Conservation (phyloP, 2,888 invertebrate genomes). For the Clunio marinus region DNA sequence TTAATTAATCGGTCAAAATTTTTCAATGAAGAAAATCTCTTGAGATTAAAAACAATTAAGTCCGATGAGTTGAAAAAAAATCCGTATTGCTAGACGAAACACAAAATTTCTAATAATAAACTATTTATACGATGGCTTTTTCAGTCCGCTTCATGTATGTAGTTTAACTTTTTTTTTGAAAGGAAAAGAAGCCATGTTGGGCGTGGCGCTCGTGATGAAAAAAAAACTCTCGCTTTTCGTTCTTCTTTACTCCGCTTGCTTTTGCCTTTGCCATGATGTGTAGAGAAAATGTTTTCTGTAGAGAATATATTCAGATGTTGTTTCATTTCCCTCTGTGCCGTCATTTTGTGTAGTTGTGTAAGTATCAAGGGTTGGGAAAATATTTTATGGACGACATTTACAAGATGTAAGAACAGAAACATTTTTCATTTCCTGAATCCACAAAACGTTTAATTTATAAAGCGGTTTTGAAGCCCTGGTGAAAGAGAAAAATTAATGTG, state of each 20-base stretch:
- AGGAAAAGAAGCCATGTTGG: slow-evolving; percentile 32
- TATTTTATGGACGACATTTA: not conserved
- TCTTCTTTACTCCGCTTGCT: not conserved
- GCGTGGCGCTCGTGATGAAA: slow-evolving; percentile 22
- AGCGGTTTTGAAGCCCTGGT: slow-evolving; percentile 4
- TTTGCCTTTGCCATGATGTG: not conserved
- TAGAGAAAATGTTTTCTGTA: not conserved
- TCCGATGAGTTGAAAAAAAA: not conserved
- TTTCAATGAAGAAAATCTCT: not conserved
- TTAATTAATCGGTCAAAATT: not conserved
- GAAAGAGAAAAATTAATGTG: not conserved
- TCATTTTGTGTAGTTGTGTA: not conserved
- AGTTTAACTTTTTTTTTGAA: not conserved
- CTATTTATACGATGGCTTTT: too few species aligned
- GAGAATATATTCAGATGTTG: not conserved
- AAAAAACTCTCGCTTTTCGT: not conserved
- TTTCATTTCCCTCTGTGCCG: not conserved
- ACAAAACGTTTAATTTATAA: too few species aligned
- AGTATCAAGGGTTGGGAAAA: not conserved
- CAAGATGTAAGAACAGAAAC: not conserved
- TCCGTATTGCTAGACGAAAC: not conserved
- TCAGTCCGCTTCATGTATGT: not conserved
- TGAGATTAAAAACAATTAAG: not conserved
- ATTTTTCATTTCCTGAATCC: too few species aligned
- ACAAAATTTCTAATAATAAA: slow-evolving; percentile 16